Evolutionary conservation across 2,113 vertebrate genomes (phyloP), one percentile per base, ranked within the genome.

Genomic region (Acinonyx jubatus): DNA sequence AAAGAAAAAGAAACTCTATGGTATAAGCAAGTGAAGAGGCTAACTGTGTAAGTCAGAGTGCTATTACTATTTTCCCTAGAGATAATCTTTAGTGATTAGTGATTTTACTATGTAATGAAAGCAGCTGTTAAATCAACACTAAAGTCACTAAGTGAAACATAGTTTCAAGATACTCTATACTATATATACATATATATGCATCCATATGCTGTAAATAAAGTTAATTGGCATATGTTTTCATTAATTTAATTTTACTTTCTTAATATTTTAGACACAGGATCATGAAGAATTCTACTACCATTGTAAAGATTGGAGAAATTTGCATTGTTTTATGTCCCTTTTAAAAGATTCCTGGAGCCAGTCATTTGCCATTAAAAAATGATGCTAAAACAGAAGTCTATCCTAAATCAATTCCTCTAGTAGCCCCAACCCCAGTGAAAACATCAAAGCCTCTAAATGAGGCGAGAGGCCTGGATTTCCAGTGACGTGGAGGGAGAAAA

Each of bases 401-500:
- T 80, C 92, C 95, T 96, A 96, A 95, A 98, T 96, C 94, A 98
- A 11, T 95, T 97, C 84, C 31, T 89, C 65, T 97, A 87, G 94
- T 95, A 93, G 78, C 55, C 66, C 25, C 86, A 92, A 82, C 66
- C 38, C 89, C 41, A 95, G 11, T 87, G 90, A 97, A 98, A 98
- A 96, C 95, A 95, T 97, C 95, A 97, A 96, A 98, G 91, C 83
- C 76, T 66, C 69, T 71, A 95, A 97, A 95, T 94, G 57, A 86
- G 73, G 79, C 87, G 9, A 93, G 73, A 68, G 48, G 74, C 92
- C 89, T 97, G 93, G n/a, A 57, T 97, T 97, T 86, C 74, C 41
- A 93, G 89, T 73, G 89, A 94, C 80, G 68, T 96, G 96, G 69
- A 96, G 38, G 63, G 31, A 94, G 95, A 96, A 97, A 97, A 95